These are phyloP conservation scores for Catharus minimus DNA, from an alignment of 2,113 vertebrate species.

Conservation along the genomic window DNA sequence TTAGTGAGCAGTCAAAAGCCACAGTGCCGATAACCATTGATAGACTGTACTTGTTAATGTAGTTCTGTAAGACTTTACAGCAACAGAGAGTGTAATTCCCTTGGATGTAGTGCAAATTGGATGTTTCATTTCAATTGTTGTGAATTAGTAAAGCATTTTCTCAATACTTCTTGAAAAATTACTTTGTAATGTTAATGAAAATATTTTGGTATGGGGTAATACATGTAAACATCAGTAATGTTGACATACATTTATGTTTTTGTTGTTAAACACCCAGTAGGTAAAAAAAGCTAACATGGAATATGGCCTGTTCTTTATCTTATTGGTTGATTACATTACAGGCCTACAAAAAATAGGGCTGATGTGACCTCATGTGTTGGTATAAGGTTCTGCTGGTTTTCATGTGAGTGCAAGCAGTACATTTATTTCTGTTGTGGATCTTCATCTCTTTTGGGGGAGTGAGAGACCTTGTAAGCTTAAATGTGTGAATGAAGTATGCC, in stretches of 20 bases:
- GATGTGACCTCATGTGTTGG: neutral
- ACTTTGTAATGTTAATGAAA: conserved; percentile 37
- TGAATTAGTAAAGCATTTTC: conserved; percentile 42
- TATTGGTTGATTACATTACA: conserved; percentile 2
- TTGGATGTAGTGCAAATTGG: conserved; percentile 38
- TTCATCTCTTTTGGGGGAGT: neutral
- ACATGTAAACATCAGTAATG: conserved; percentile 2
- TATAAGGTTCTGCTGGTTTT: neutral
- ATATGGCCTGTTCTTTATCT: neutral
- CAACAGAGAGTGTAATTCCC: conserved; percentile 14
- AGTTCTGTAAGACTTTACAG: conserved; percentile 25
- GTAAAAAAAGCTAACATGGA: neutral
- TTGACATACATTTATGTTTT: neutral
- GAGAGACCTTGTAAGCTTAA: neutral
- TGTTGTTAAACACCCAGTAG: neutral
- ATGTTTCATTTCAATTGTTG: conserved; percentile 39
- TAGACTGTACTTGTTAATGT: conserved; percentile 51
- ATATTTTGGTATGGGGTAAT: conserved; percentile 18
- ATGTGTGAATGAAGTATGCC: neutral
- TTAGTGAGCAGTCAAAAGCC: conserved; percentile 57
- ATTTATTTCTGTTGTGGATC: neutral
- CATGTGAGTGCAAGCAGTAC: neutral
- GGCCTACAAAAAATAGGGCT: neutral
- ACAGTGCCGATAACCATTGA: conserved; percentile 54
- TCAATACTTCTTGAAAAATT: conserved; percentile 25